Evolutionary conservation across 1,140 invertebrate genomes (phyloP).

Genomic region (Pararge aegeria): DNA sequence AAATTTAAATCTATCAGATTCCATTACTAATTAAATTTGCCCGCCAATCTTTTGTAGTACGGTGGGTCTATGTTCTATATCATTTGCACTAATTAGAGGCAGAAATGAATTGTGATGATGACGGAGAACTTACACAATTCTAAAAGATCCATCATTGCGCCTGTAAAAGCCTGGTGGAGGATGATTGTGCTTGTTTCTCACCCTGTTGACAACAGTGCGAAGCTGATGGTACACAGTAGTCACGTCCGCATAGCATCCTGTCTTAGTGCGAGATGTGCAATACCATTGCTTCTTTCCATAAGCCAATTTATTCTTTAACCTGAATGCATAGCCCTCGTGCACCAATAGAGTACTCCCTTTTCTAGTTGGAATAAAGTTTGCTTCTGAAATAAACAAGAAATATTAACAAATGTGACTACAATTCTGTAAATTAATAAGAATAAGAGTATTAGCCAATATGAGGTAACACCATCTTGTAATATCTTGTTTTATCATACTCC

Average conservation of each 20-base stretch:
- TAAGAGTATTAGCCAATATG: too few species aligned
- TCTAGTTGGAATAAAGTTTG: constrained; percentile 65
- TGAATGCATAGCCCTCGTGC: constrained; percentile 65
- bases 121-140: too few species aligned
- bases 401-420: constrained; percentile 18
- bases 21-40: too few species aligned
- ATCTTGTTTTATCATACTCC: too few species aligned
- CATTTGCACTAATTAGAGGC: neutral
- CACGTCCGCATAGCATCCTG: constrained; percentile 66
- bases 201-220: constrained; percentile 52
- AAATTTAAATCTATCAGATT: too few species aligned
- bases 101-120: neutral
- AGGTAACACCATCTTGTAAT: too few species aligned
- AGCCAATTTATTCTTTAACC: constrained; percentile 71
- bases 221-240: constrained; percentile 50
- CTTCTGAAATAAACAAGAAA: constrained; percentile 48
- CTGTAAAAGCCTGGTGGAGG: constrained; percentile 64
- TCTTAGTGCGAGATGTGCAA: constrained; percentile 63
- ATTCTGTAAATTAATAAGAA: neutral
- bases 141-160: constrained; percentile 65
- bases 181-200: constrained; percentile 64
- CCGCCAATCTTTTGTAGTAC: too few species aligned
- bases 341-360: constrained; percentile 67
- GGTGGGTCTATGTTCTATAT: too few species aligned
- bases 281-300: constrained; percentile 76